phyloP scores from a whole-genome alignment of 2,113 vertebrate genomes.

The Rissa tridactyla region DNA sequence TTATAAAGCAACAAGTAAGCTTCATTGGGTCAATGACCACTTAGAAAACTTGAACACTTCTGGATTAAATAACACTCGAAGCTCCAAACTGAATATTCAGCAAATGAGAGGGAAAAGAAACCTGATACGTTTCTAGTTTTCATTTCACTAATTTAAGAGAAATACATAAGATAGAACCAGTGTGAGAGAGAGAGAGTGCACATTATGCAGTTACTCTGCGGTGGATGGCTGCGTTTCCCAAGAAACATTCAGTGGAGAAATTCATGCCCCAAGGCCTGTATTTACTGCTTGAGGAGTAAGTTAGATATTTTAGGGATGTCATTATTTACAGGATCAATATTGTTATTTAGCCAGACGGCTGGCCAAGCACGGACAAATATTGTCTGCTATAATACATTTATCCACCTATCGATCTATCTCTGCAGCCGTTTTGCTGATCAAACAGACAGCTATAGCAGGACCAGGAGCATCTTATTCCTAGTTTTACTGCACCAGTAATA shows the following conservation, averaged over 20 bases:
- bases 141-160: neutral
- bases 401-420: neutral
- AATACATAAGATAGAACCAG: neutral
- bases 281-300: neutral
- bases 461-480: neutral
- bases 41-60: neutral
- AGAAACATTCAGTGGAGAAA: neutral
- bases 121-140: neutral
- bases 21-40: neutral
- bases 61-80: neutral
- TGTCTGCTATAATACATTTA: neutral
- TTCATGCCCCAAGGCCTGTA: neutral
- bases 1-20: neutral
- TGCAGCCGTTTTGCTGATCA: neutral
- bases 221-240: neutral
- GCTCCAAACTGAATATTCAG: neutral
- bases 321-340: slow-evolving; percentile 21
- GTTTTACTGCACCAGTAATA: neutral
- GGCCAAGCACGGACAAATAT: neutral
- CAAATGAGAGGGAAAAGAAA: neutral
- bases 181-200: neutral
- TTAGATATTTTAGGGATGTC: neutral
- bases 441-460: neutral
- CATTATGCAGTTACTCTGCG: neutral
- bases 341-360: neutral